These are phyloP conservation scores for Dendroctonus ponderosae DNA, from an alignment of 1,140 invertebrate species.

Conservation along the genomic window DNA sequence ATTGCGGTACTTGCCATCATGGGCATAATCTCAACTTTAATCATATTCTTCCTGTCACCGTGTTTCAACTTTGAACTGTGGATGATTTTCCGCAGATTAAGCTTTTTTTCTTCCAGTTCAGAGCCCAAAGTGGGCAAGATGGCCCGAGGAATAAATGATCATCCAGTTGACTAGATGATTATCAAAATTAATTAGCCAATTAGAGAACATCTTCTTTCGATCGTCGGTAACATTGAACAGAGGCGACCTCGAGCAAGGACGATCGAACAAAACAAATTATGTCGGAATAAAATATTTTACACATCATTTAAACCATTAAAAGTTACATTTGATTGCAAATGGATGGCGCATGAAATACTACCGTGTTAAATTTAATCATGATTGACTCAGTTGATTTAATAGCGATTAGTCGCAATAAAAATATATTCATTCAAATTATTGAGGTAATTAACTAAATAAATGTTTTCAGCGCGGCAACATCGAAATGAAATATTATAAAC, in stretches of 20 bases:
- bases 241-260: conserved; percentile 16
- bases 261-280: conserved; percentile 18
- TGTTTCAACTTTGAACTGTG: too few species aligned
- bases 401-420: too few species aligned
- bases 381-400: background rate
- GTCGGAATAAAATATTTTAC: conserved; percentile 20
- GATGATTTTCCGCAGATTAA: too few species aligned
- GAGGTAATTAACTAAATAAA: too few species aligned
- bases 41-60: too few species aligned
- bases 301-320: conserved; percentile 17
- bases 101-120: too few species aligned
- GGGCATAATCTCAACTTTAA: too few species aligned
- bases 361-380: conserved; percentile 15
- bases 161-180: conserved; percentile 6
- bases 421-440: too few species aligned
- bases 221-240: conserved; percentile 15
- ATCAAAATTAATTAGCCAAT: conserved; percentile 13
- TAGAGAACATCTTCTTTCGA: conserved; percentile 12
- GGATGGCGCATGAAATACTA: conserved; percentile 10
- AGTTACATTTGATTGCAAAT: background rate
- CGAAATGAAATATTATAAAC: too few species aligned
- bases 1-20: too few species aligned
- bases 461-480: too few species aligned
- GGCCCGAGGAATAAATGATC: background rate
- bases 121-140: background rate